phyloP scores from a whole-genome alignment of 2,113 vertebrate genomes.

The Drymodes brunneopygia region DNA sequence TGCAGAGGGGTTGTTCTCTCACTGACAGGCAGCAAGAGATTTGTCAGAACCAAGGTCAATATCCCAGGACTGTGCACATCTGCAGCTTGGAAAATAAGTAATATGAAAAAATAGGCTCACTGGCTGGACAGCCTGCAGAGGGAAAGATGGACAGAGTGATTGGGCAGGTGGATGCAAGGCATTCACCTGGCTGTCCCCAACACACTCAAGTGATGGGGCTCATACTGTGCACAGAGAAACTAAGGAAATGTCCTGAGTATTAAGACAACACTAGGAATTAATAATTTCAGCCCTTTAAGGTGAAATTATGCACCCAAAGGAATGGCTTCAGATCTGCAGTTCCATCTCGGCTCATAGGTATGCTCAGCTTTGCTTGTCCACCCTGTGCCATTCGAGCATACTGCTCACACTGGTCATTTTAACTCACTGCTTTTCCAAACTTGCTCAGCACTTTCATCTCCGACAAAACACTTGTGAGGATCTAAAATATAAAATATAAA shows the following conservation, averaged over 20 bases:
- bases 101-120: neutral
- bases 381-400: neutral
- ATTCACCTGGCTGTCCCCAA: neutral
- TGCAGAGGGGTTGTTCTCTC: neutral
- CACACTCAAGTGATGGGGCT: neutral
- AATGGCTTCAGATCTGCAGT: neutral
- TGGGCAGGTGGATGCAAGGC: neutral
- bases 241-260: neutral
- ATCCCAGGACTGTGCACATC: neutral
- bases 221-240: neutral
- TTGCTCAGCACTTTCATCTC: neutral
- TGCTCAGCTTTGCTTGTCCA: neutral
- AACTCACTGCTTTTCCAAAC: neutral
- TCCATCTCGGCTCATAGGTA: neutral
- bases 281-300: neutral
- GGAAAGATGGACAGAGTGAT: neutral
- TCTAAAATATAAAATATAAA: neutral
- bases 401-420: neutral
- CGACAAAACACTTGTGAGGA: neutral
- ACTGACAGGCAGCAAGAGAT: neutral
- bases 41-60: fast-evolving
- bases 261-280: neutral
- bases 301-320: neutral
- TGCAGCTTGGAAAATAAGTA: neutral
- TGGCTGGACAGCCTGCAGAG: neutral